Conservation (phyloP, 2,113 vertebrate species). For the Vidua macroura region DNA sequence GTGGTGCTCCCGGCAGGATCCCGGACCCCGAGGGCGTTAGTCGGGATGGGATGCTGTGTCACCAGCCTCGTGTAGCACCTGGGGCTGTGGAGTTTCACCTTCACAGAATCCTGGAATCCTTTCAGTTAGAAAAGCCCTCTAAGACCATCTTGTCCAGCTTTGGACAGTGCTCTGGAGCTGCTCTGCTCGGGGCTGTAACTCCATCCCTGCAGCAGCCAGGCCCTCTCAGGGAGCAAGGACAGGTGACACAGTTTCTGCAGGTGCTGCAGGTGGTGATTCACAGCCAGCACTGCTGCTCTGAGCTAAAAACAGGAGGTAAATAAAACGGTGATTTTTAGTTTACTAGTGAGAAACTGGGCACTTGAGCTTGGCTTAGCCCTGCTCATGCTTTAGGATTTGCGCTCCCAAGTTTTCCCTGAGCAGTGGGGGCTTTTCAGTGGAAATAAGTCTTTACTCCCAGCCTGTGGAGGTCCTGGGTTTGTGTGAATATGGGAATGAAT, state of each 20-base stretch:
- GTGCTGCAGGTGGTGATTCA: background rate
- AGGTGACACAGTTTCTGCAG: background rate
- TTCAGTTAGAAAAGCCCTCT: background rate
- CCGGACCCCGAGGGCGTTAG: background rate
- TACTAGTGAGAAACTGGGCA: background rate
- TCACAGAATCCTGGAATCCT: accelerated
- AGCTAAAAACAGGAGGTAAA: background rate
- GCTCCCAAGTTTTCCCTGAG: background rate
- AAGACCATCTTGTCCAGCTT: background rate
- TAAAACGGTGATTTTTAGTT: background rate
- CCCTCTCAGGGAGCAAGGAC: accelerated
- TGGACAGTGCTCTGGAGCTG: background rate
- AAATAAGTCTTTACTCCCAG: background rate
- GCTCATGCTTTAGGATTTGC: background rate
- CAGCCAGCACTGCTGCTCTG: background rate
- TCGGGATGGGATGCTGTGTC: background rate
- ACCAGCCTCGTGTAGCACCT: background rate
- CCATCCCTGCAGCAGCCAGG: background rate
- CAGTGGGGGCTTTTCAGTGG: background rate
- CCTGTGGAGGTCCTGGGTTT: background rate
- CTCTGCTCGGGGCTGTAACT: accelerated
- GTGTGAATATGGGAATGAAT: background rate
- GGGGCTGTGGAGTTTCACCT: background rate
- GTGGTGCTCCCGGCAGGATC: background rate
- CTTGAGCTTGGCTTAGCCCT: background rate